phyloP scores from a whole-genome alignment of 2,113 vertebrate species.

The Ia io region DNA sequence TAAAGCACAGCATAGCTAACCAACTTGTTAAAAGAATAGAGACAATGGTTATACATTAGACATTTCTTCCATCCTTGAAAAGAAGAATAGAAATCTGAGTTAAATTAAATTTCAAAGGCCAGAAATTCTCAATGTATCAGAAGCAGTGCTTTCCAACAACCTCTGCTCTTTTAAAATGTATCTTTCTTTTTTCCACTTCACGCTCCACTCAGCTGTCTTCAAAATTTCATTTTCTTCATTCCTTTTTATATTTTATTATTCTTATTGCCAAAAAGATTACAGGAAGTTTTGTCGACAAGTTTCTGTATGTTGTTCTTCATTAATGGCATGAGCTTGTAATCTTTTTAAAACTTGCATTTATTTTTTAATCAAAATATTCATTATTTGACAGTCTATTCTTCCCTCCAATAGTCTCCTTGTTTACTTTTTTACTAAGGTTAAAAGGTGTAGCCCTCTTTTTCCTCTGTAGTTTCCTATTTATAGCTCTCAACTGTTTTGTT shows the following conservation, averaged over 20 bases:
- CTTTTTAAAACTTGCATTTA: background rate
- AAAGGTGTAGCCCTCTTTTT: conserved; percentile 43
- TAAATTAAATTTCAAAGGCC: background rate
- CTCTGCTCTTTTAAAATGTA: background rate
- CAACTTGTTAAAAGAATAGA: conserved; percentile 2
- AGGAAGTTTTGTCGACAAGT: background rate
- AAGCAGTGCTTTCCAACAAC: background rate
- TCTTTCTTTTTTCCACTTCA: background rate
- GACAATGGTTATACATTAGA: background rate
- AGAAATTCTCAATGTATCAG: background rate
- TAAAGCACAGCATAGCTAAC: conserved; percentile 43
- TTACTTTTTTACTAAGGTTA: conserved; percentile 48
- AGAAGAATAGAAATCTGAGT: background rate
- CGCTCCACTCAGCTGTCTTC: background rate
- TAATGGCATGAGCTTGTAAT: background rate
- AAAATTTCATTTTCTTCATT: background rate
- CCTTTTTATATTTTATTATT: background rate
- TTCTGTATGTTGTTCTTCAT: conserved; percentile 25
- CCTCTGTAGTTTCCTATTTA: conserved; percentile 59
- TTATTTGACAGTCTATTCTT: background rate
- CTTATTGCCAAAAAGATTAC: background rate
- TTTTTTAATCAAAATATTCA: conserved; percentile 33
- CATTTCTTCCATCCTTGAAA: background rate
- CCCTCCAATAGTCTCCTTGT: conserved; percentile 1
- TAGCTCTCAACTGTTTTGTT: conserved; percentile 38